These are phyloP conservation scores for Dicentrarchus labrax DNA, from an alignment of 2,113 vertebrate genomes.

Conservation along the genomic window DNA sequence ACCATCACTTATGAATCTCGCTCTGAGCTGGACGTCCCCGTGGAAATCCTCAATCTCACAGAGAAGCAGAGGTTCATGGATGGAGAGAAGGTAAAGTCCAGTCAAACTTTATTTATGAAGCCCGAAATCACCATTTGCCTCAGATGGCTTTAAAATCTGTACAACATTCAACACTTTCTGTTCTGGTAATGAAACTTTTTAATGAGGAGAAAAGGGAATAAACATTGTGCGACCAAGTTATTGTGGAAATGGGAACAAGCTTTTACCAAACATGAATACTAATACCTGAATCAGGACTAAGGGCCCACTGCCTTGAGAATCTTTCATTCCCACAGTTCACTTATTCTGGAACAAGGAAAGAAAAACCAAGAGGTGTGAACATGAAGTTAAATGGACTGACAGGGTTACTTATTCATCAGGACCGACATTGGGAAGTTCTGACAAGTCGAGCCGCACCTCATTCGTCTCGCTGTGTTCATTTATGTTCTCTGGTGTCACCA, in stretches of 20 bases:
- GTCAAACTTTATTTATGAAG: too few relatives aligned
- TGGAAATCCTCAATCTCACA: slow-evolving; percentile 98
- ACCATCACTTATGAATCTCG: slow-evolving; percentile 97
- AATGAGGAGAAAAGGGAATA: too few relatives aligned
- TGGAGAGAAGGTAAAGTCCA: slow-evolving; percentile 92
- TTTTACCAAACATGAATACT: not conserved
- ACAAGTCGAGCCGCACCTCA: not conserved
- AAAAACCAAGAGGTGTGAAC: not conserved
- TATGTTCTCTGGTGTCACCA: not conserved
- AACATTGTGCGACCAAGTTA: not conserved
- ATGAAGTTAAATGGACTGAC: not conserved
- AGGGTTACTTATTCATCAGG: too few relatives aligned
- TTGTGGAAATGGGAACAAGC: not conserved
- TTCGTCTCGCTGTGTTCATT: not conserved
- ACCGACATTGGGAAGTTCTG: not conserved
- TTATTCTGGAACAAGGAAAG: not conserved
- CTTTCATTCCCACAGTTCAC: not conserved
- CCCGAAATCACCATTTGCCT: too few relatives aligned
- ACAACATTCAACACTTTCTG: too few relatives aligned
- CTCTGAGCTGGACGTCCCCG: slow-evolving; percentile 96
- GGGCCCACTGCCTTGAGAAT: not conserved
- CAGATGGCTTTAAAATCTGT: too few relatives aligned
- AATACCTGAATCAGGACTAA: not conserved
- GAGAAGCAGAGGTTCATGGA: slow-evolving; percentile 99
- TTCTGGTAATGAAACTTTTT: too few relatives aligned